Base-by-base conservation (phyloP, 2,888 invertebrate species). In the Acrocera orbiculus region DNA sequence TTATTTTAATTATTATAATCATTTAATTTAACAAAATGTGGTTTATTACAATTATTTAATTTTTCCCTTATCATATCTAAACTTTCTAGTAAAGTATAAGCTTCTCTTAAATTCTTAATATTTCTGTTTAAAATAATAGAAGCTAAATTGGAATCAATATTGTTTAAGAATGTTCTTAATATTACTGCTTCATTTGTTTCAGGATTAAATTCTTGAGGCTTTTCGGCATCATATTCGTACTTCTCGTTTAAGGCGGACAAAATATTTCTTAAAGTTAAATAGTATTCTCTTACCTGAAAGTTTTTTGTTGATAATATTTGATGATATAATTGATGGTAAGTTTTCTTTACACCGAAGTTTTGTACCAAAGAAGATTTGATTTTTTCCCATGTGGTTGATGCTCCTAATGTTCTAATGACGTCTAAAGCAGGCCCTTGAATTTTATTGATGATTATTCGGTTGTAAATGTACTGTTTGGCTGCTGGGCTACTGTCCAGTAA, bases 341-440 rank as follows among this genome's bases (percentile, higher is more conserved):
- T 26, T 26, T 41, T 39, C 11, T 34, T 40, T 17, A 43, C 34
- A 16, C 41, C 41, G 32, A 44, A 42, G 29, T 40, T 44, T 15
- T 11, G 19, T 15, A 40, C 24, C n/a, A 40, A 23, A 11, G 34
- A 27, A 11, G 14, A 9, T 32, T 37, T 42, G 4, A 42, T 36
- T 20, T 39, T 35, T 16, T 28, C 26, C 38, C 40, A 42, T 16
- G 25, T 32, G 23, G 38, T 33, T 10, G 28, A 30, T 29, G 35
- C 23, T 27, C 34, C 37, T 30, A 41, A 27, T 4, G 34, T 43
- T 32, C 36, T 34, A 7, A 40, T 17, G 24, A 40, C 36, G 20
- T 44, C 34, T 22, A 43, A 38, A 20, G 42, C 43, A 34, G 32
- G 32, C 32, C 40, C 45, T 39, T 42, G 44, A 16, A 42, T 36